A percentile compares a stretch with the other conserved stretches of the same genome.
Evolutionary conservation across 1,140 invertebrate genomes (phyloP).

Genomic region (Lucilia sericata): DNA sequence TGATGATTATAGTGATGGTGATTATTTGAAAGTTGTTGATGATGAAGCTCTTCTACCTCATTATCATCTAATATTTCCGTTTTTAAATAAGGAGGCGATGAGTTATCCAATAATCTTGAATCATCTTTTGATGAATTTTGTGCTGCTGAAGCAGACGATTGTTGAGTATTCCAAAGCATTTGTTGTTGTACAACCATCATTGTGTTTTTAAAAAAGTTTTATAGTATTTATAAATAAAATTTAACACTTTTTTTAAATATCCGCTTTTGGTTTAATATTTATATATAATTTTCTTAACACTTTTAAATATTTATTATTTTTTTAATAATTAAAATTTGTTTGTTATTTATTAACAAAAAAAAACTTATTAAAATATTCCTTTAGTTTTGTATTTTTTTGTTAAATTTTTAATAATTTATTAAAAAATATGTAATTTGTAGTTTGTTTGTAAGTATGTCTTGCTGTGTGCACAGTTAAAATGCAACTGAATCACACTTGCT

Average conservation of each 20-base stretch:
- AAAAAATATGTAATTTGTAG: slow-evolving; percentile 13
- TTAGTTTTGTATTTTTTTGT: neutral
- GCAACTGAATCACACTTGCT: slow-evolving; percentile 49
- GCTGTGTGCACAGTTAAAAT: slow-evolving; percentile 49
- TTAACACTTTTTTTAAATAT: slow-evolving; percentile 30
- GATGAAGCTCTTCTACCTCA: neutral
- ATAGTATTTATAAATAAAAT: neutral
- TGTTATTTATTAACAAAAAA: too few species aligned
- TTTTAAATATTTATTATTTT: slow-evolving; percentile 6
- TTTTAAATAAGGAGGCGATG: slow-evolving; percentile 33
- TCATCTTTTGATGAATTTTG: slow-evolving; percentile 43
- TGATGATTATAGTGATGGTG: slow-evolving; percentile 20
- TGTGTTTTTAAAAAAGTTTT: neutral
- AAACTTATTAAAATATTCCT: neutral
- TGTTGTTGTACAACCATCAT: slow-evolving; percentile 50
- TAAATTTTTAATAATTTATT: neutral
- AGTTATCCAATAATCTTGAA: slow-evolving; percentile 41
- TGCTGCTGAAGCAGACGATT: slow-evolving; percentile 24
- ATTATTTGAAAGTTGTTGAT: neutral
- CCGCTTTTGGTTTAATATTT: neutral
- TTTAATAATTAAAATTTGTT: neutral
- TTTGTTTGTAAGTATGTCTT: slow-evolving; percentile 38
- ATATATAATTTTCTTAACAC: neutral
- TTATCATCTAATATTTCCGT: slow-evolving; percentile 30
- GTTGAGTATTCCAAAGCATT: slow-evolving; percentile 44